Evolutionary conservation across 2,888 invertebrate species (phyloP), one percentile per base, ranked within the genome.

Genomic region (Mayetiola destructor): DNA sequence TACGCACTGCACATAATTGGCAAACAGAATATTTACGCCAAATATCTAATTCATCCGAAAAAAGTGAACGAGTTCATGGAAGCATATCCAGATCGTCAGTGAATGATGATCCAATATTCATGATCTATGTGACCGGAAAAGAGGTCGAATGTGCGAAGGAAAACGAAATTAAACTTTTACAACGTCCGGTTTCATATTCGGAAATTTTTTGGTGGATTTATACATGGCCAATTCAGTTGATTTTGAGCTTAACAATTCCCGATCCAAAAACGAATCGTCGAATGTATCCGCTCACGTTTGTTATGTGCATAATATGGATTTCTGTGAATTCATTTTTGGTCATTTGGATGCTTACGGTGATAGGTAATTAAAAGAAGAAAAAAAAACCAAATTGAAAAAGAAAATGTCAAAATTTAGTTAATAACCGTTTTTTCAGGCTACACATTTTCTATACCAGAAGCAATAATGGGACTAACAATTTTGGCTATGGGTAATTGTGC

Each of bases 401-500:
- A n/a, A n/a, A n/a, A n/a, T n/a, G n/a, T n/a, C n/a, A n/a, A n/a
- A n/a, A n/a, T n/a, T n/a, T n/a, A n/a, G n/a, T n/a, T n/a, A n/a
- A n/a, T n/a, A n/a, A n/a, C n/a, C n/a, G n/a, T n/a, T n/a, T n/a
- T 14, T 53, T 27, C 35, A 84, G 84, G 84, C 27, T 79, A 81
- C 61, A 84, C 89, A 0, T 78, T 90, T 42, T 75, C 77, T 4
- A 85, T 94, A 55, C 86, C 91, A 0, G 90, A 91, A 64, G 84
- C 89, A 9, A 84, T 94, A 1, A 88, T 93, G 84, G 94, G 93
- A 2, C 81, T 94, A 66, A 92, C 92, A 0, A 86, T 94, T 65
- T 74, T 93, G 60, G 91, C 93, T 0, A 88, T 16, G 4, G 94
- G 93, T 2, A 90, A 91, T 1, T 89, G 89, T 63, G 77, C 93